Evolutionary conservation across 2,113 vertebrate species (phyloP), one percentile per base, ranked within the genome.

Genomic region (Oxygymnocypris stewartii): DNA sequence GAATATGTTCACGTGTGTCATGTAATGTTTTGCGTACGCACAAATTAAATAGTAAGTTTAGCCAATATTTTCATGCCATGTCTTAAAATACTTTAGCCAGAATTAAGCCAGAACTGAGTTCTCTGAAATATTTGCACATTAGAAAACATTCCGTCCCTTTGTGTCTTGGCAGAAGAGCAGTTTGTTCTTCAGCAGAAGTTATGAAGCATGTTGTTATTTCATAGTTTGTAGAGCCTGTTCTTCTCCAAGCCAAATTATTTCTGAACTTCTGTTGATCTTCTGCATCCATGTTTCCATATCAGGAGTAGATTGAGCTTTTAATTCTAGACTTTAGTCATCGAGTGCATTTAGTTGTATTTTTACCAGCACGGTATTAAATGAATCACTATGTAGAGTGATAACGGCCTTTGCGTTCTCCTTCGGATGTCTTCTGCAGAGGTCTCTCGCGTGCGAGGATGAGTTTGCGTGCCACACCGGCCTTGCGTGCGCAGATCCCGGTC

Each of bases 391-490:
- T 47, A 3, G 7, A 14, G 51, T 57, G 37, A 44, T 75, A 75
- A 74, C 40, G 11, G 11, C 6, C 23, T 59, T 37, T 12, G 1
- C 0, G 18, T 35, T n/a, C 35, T n/a, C 0, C 51, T 75, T 11
- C 90, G 47, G 35, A 51, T 86, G 79, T 89, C 78, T 86, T 90
- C 89, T 93, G 85, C 88, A 91, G 91, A 91, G 92, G 77, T 89
- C 87, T 91, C 90, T 88, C 91, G 94, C 91, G 90, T 94, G 92
- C 90, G 79, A 84, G 88, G 92, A 93, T 93, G 92, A 94, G 91
- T 89, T 94, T 91, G 94, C 94, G 94, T 95, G 93, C 93, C 92
- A 93, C 89, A 91, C 74, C n/a, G 86, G 89, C 91, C 87, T 94
- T 91, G 90, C 92, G 91, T 94, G 94, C 91, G 54, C 85, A 87